Conservation (phyloP, 2,797 vertebrate species). For the Clarias platycephalus region DNA sequence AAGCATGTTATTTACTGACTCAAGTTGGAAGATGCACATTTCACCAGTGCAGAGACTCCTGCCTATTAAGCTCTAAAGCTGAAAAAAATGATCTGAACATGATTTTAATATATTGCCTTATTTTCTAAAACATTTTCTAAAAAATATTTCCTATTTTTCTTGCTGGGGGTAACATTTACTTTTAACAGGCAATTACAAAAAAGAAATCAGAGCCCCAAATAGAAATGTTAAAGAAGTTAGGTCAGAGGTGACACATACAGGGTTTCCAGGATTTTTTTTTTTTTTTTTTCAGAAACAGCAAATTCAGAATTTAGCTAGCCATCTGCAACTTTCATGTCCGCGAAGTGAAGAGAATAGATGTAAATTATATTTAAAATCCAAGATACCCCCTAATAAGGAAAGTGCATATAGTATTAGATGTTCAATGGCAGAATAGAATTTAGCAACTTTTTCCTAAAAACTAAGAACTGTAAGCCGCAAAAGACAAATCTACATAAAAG, state of each 20-base stretch:
- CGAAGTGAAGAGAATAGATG: not conserved
- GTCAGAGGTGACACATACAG: not conserved
- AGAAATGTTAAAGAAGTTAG: not conserved
- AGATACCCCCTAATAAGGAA: not conserved
- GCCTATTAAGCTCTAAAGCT: not conserved
- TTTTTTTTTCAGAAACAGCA: not conserved
- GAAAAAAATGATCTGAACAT: not conserved
- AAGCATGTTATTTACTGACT: constrained; percentile 45
- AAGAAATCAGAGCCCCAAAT: not conserved
- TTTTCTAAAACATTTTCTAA: not conserved
- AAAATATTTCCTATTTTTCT: no score
- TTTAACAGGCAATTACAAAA: not conserved
- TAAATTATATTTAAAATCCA: not conserved
- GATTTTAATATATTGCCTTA: not conserved
- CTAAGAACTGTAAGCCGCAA: not conserved
- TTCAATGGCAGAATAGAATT: no score
- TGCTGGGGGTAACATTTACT: not conserved
- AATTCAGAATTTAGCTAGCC: not conserved
- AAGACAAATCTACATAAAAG: not conserved
- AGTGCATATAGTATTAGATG: not conserved
- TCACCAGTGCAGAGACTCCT: constrained; percentile 7
- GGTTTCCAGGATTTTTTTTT: no score
- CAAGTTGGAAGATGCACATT: constrained; percentile 22
- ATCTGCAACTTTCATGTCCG: not conserved
- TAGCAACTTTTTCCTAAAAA: not conserved